These are phyloP conservation scores for Apodemia zela DNA, from an alignment of 2,888 invertebrate genomes.

Conservation along the genomic window DNA sequence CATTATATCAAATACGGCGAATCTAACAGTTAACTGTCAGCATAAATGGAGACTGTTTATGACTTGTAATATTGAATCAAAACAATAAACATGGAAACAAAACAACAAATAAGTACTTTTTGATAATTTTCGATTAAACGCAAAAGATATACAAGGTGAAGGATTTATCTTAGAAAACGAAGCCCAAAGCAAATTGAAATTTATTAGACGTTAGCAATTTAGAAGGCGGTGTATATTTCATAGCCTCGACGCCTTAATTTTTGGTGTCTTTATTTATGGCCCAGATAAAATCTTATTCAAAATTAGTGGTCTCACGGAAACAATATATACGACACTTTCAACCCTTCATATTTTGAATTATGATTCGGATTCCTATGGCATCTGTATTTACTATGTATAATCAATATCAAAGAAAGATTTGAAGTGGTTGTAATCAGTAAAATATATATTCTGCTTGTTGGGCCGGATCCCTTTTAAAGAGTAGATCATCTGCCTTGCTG, in stretches of 20 bases:
- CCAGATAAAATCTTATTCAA: background rate
- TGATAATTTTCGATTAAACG: conserved; percentile 12
- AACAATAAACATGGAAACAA: conserved; percentile 17
- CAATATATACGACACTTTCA: background rate
- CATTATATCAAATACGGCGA: no score
- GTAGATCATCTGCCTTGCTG: no score
- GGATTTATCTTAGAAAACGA: conserved; percentile 44
- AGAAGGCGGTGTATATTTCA: conserved; percentile 57
- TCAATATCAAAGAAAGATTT: no score
- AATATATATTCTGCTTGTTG: no score
- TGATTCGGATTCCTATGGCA: no score
- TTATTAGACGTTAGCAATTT: conserved; percentile 68
- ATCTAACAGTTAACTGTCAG: no score
- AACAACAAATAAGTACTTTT: background rate
- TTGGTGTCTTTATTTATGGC: conserved; percentile 10
- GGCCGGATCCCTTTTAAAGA: no score
- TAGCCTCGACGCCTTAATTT: conserved; percentile 9
- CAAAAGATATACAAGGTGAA: conserved; percentile 5
- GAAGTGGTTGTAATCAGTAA: no score
- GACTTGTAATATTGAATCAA: background rate
- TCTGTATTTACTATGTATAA: no score
- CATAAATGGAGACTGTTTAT: background rate
- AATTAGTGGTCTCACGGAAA: conserved; percentile 9
- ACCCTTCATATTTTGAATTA: background rate
- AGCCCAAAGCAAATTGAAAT: conserved; percentile 58